These are phyloP conservation scores for Ephialtes manifestator DNA, from an alignment of 2,888 invertebrate species.

Conservation along the genomic window DNA sequence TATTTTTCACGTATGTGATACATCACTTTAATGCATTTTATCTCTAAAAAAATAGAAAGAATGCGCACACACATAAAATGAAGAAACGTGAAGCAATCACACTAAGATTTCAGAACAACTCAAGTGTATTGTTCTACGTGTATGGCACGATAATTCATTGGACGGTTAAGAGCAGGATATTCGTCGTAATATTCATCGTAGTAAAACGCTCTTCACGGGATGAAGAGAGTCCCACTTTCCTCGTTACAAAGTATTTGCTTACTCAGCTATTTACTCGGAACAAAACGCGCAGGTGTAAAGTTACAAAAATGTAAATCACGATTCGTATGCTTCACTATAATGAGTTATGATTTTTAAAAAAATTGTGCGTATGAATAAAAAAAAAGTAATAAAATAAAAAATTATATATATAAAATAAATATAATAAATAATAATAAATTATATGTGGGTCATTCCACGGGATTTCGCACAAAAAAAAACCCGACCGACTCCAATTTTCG, in stretches of 20 bases:
- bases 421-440: no score
- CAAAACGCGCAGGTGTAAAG: slow-evolving; percentile 44
- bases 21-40: neutral
- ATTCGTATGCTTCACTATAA: neutral
- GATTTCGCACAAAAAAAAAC: no score
- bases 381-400: no score
- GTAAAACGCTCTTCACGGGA: neutral
- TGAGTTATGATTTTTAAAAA: neutral
- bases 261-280: slow-evolving; percentile 30
- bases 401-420: no score
- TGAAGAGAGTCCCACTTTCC: slow-evolving; percentile 5
- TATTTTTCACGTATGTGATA: slow-evolving; percentile 19
- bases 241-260: slow-evolving; percentile 31
- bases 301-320: slow-evolving; percentile 49
- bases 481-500: no score
- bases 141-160: neutral
- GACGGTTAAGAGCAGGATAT: neutral
- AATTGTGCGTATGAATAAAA: no score
- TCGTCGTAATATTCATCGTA: neutral
- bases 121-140: neutral
- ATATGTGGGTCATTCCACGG: no score
- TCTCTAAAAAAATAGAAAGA: slow-evolving; percentile 22
- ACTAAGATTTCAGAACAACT: slow-evolving; percentile 8
- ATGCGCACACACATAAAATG: neutral
- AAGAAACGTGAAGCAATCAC: slow-evolving; percentile 6